Percentiles rank a stretch among this genome's conserved stretches.
Evolutionary conservation across 2,888 invertebrate species (phyloP).

Genomic region (Pomacea canaliculata): DNA sequence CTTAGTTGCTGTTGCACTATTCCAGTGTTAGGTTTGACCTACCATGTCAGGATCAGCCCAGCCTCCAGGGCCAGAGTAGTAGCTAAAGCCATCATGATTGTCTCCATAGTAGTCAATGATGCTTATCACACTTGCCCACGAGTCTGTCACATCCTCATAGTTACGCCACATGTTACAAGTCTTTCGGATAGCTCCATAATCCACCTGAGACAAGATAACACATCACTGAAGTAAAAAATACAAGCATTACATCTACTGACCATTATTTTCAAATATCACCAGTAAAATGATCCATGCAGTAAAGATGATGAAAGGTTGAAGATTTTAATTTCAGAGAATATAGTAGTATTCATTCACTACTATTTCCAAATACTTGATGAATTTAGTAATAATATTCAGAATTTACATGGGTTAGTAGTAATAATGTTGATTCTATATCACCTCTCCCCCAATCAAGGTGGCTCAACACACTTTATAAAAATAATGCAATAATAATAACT

Average conservation of each 20-base stretch:
- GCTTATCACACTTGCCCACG: constrained; percentile 90
- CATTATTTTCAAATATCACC: not conserved
- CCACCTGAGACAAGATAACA: constrained; percentile 75
- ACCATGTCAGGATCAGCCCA: constrained; percentile 99
- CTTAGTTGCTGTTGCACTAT: no score
- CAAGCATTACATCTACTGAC: not conserved
- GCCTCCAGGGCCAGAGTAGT: constrained; percentile 93
- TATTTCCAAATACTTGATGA: no score
- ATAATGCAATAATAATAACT: no score
- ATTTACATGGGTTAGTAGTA: no score
- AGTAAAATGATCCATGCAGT: not conserved
- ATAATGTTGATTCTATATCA: no score
- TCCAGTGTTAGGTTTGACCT: constrained; percentile 4
- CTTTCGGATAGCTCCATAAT: constrained; percentile 86
- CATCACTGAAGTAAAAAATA: not conserved
- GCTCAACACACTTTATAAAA: no score
- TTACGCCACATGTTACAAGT: constrained; percentile 96
- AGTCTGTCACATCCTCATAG: constrained; percentile 94
- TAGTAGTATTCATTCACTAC: no score
- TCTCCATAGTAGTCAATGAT: constrained; percentile 96
- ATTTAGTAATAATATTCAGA: no score
- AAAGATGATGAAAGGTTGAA: no score
- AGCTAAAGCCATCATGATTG: constrained; percentile 89
- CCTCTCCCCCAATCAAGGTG: no score
- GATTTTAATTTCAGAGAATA: no score